Base-by-base conservation (phyloP, 2,888 invertebrate species). In the Harpagoxenus sublaevis region DNA sequence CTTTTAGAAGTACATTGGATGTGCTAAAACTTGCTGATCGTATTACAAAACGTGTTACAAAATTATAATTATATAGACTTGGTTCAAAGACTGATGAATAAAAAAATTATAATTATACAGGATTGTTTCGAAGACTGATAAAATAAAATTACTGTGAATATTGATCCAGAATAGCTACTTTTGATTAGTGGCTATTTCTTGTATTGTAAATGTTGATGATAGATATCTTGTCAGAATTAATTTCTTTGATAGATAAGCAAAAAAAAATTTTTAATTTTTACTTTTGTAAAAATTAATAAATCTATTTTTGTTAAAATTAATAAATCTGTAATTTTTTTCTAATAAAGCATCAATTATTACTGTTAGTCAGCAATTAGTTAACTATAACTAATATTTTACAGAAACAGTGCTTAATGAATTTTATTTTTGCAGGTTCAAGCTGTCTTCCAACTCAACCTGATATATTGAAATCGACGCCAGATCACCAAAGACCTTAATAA, bases 391-490 rank as follows among this genome's bases (percentile, higher is more conserved):
- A 74, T 73, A 15, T 35, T 66, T 65, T 23, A 48, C 31, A n/a
- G 4, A 6, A 60, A 60, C 15, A 18, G n/a, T 35, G 2, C 12
- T 45, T 70, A 48, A 6, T 23, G 0, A 79, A 39, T 57, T 55
- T 42, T 63, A 68, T 86, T 23, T 57, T 91, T 91, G 60, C 73
- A 94, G 95, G 94, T 91, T 94, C 95, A 84, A 94, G 94, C 90
- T 95, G 95, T 92, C 93, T 95, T 92, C 95, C 95, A 90, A 97
- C 97, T 39, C 97, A 98, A 94, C 98, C 98, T 2, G 98, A 98
- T 94, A 98, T 98, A 91, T 95, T 98, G 62, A 98, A 98, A 94
- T 98, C 98, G 18, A 98, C 98, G 3, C 98, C 98, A 9, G 98
- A 98, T 94, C 98, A 98, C 94, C 97, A 97, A 94, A 95, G 96